Percentiles rank a stretch among this genome's conserved stretches.
phyloP scores from a whole-genome alignment of 2,888 invertebrate genomes.

The Shargacucullia verbasci region DNA sequence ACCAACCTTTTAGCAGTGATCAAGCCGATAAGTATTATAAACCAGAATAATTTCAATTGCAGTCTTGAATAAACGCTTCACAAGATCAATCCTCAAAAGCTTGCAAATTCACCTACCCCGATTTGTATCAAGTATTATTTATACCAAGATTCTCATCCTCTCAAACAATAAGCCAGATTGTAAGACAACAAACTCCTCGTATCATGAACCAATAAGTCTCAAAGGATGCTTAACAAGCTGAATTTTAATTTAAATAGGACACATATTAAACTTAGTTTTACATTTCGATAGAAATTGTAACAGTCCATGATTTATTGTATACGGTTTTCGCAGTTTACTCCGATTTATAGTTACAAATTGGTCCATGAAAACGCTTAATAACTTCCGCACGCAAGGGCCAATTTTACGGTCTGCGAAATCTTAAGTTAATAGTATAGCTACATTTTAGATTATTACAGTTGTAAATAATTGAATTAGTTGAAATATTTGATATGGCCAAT shows the following conservation, averaged over 20 bases:
- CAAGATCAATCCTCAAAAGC: no score
- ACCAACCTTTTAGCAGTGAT: no score
- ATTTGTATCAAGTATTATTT: no score
- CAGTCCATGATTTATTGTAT: conserved; percentile 48
- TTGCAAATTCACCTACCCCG: no score
- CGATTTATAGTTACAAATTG: conserved; percentile 60
- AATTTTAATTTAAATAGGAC: conserved; percentile 28
- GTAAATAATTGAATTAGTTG: no score
- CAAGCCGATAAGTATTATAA: no score
- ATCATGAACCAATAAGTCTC: conserved; percentile 1
- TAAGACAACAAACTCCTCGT: no score
- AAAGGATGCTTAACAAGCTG: conserved; percentile 1
- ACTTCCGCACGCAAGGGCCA: conserved; percentile 56
- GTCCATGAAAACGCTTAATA: conserved; percentile 54
- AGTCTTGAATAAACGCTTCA: no score
- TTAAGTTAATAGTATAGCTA: conserved; percentile 9
- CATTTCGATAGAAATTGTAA: conserved; percentile 39
- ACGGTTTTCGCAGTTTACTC: conserved; percentile 47
- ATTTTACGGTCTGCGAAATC: conserved; percentile 51
- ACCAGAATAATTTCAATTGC: no score
- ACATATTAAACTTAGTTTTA: conserved; percentile 48
- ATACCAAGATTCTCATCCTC: no score
- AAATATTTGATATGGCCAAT: conserved; percentile 30
- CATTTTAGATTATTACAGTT: background rate
- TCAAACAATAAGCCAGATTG: no score